Conservation (phyloP, 2,797 vertebrate genomes). For the Nannoperca obscura region DNA sequence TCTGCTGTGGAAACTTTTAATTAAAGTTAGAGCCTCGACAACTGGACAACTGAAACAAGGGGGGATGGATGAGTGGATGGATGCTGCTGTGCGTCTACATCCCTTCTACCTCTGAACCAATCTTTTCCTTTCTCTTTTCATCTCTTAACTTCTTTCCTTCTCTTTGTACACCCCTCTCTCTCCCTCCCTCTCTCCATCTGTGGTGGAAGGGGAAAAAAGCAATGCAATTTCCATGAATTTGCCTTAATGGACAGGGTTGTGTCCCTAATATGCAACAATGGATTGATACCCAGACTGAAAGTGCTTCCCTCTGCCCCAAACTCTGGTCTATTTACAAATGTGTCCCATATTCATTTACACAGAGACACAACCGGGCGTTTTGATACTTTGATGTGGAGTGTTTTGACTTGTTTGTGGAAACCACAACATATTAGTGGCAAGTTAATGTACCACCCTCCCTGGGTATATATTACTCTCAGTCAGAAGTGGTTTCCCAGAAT, state of each 20-base stretch:
- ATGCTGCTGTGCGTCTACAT: conserved; percentile 4
- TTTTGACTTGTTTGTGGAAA: conserved; percentile 62
- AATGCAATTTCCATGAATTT: conserved; percentile 79
- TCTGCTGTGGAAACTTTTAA: conserved; percentile 84
- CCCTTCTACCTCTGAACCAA: conserved; percentile 26
- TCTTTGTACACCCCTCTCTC: background rate
- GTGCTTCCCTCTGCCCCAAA: conserved; percentile 40
- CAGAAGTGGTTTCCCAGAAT: conserved; percentile 47
- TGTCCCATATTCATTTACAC: conserved; percentile 36
- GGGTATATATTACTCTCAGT: conserved; percentile 51
- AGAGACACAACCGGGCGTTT: conserved; percentile 16
- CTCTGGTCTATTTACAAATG: conserved; percentile 34
- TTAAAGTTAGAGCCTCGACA: conserved; percentile 84
- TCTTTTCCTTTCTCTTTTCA: conserved; percentile 48
- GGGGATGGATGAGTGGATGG: conserved; percentile 57
- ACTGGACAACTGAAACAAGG: conserved; percentile 44
- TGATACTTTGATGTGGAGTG: conserved; percentile 31
- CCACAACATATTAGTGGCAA: conserved; percentile 57
- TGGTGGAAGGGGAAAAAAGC: conserved; percentile 44
- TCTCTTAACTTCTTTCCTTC: conserved; percentile 35
- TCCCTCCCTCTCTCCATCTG: conserved; percentile 4
- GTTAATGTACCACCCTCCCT: conserved; percentile 47
- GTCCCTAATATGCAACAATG: conserved; percentile 79
- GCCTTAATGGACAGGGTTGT: conserved; percentile 82
- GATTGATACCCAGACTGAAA: conserved; percentile 65